phyloP scores from a whole-genome alignment of 2,888 invertebrate genomes.

The Chorisops tibialis region DNA sequence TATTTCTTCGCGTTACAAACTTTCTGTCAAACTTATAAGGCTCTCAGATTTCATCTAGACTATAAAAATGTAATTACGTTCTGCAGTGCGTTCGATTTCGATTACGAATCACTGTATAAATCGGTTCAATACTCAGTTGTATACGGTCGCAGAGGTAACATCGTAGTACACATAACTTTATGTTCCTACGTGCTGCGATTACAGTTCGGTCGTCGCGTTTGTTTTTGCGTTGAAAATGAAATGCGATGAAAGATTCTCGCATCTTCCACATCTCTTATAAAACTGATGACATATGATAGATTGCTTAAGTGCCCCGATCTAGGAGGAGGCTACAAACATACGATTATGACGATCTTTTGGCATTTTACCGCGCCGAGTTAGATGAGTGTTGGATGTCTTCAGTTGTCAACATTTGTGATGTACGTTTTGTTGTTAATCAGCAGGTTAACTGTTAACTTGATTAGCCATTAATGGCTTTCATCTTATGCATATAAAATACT shows the following conservation, averaged over 20 bases:
- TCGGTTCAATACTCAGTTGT: no score
- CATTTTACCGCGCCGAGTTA: conserved; percentile 7
- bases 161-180: no score
- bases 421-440: conserved; percentile 19
- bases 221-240: conserved; percentile 1
- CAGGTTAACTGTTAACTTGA: conserved; percentile 20
- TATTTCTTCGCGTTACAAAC: no score
- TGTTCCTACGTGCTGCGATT: no score
- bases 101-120: no score
- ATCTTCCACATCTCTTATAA: background rate
- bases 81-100: no score
- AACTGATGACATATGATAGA: conserved; percentile 16
- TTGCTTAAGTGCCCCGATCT: conserved; percentile 21
- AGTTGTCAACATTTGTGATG: conserved; percentile 29
- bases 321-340: background rate
- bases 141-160: no score
- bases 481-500: no score
- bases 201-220: no score
- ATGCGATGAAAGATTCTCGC: conserved; percentile 6
- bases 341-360: conserved; percentile 15
- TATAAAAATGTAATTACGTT: no score
- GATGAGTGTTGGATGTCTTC: conserved; percentile 28
- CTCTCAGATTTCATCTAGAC: no score
- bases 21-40: no score
- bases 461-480: conserved; percentile 14